Base-by-base conservation (phyloP, 2,888 invertebrate species). In the Mimumesa dahlbomi region DNA sequence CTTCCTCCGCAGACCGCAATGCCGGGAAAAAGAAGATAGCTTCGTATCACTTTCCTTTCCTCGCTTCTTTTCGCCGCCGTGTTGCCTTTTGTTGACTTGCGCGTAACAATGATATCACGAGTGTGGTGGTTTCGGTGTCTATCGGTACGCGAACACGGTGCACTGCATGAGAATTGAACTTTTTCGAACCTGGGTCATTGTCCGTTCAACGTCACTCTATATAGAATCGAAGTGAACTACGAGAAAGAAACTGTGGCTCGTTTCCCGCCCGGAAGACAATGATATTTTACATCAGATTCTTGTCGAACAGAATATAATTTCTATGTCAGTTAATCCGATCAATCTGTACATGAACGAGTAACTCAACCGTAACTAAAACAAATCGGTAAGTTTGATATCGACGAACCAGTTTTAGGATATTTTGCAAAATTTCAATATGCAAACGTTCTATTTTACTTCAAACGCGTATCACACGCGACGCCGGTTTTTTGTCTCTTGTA, bases 1-100 rank as follows among this genome's bases (percentile, higher is more conserved):
- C 82, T 84, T 87, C 85, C 87, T 84, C 68, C 73, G 77, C 70
- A 53, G 50, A 66, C 48, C 65, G 58, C 71, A 62, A 40, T 46
- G 62, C 48, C 50, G 52, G 45, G 62, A 65, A 73, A 79, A 62
- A 73, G 68, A 69, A 58, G 73, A 79, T 64, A 48, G 46, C 63
- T 50, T 21, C 52, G 71, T 72, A 70, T 80, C 77, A 71, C 81
- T 79, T 74, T 74, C 78, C 71, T 74, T 74, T 61, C 65, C 58
- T 71, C 56, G 40, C 31, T 57, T 48, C 63, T 64, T 57, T 63
- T 40, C 49, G 18, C n/a, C 38, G 13, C 13, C 2, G 22, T 11
- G n/a, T 31, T 53, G 49, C 49, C 68, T 53, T 70, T 72, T 66
- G 65, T 75, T 58, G 66, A 45, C 43, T n/a, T 45, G 57, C 64